Evolutionary conservation across 1,140 invertebrate genomes (phyloP).

Genomic region (Hylaeus volcanicus): DNA sequence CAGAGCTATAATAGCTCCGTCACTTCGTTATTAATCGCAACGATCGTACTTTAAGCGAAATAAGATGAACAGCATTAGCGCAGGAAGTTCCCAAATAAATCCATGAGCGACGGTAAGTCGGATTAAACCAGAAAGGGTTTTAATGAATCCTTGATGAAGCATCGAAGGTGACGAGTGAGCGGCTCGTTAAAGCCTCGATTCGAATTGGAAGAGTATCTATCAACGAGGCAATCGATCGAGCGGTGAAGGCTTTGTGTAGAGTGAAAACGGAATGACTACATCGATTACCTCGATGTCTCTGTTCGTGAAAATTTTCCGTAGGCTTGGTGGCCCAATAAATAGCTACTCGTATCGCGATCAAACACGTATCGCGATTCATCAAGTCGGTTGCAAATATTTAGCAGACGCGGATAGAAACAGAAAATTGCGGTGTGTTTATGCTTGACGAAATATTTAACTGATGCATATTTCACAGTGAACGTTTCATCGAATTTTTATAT

Average conservation of each 20-base stretch:
- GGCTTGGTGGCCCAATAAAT: conserved; percentile 3
- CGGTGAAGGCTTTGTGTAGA: conserved; percentile 44
- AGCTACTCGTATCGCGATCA: not conserved
- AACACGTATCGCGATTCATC: too few relatives aligned
- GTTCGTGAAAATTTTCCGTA: conserved; percentile 29
- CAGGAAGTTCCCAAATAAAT: conserved; percentile 3
- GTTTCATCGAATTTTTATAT: not conserved
- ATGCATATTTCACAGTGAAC: not conserved
- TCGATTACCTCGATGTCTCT: conserved; percentile 34
- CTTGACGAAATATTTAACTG: not conserved
- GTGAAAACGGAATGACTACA: conserved; percentile 27
- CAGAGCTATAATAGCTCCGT: too few relatives aligned
- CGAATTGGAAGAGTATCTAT: conserved; percentile 49
- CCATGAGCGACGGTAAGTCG: not conserved
- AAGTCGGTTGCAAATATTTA: not conserved
- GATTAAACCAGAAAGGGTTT: conserved; percentile 32
- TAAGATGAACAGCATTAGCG: not conserved
- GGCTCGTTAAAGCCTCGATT: conserved; percentile 39
- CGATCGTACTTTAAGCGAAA: not conserved
- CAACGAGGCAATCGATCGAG: conserved; percentile 52
- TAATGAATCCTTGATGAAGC: conserved; percentile 57
- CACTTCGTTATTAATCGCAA: not conserved
- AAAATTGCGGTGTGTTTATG: not conserved
- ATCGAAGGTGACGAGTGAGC: conserved; percentile 37
- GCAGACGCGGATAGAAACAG: not conserved